Percentiles rank a stretch among this genome's conserved stretches.
Conservation (phyloP, 2,797 vertebrate species). For the Tenualosa ilisha region DNA sequence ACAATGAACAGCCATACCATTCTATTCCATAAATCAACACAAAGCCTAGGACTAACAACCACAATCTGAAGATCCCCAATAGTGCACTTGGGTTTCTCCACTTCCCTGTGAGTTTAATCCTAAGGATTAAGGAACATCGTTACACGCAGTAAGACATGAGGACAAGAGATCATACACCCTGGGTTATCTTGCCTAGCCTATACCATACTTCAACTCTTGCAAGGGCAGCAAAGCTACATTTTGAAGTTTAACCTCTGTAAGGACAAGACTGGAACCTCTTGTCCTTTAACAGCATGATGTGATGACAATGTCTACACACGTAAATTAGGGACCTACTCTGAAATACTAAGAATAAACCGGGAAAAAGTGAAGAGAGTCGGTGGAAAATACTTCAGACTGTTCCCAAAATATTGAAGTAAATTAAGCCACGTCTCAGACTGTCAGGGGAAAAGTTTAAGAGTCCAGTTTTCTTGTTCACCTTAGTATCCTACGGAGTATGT, state of each 20-base stretch:
- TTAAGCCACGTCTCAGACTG: neutral
- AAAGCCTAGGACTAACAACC: neutral
- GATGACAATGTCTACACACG: neutral
- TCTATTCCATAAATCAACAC: neutral
- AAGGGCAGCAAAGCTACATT: neutral
- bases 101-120: slow-evolving; percentile 36
- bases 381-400: neutral
- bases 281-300: neutral
- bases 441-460: neutral
- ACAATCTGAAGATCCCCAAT: slow-evolving; percentile 10
- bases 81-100: slow-evolving; percentile 29
- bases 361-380: neutral
- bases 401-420: neutral
- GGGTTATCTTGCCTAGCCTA: neutral
- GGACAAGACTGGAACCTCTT: neutral
- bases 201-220: neutral
- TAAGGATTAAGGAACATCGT: slow-evolving; percentile 33
- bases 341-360: neutral
- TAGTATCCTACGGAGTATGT: neutral
- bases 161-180: slow-evolving; percentile 35
- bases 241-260: neutral
- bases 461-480: neutral
- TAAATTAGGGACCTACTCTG: neutral
- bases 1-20: neutral
- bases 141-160: slow-evolving; percentile 10